These are phyloP conservation scores for Sorex fumeus DNA, from an alignment of 2,113 vertebrate genomes.

Conservation along the genomic window DNA sequence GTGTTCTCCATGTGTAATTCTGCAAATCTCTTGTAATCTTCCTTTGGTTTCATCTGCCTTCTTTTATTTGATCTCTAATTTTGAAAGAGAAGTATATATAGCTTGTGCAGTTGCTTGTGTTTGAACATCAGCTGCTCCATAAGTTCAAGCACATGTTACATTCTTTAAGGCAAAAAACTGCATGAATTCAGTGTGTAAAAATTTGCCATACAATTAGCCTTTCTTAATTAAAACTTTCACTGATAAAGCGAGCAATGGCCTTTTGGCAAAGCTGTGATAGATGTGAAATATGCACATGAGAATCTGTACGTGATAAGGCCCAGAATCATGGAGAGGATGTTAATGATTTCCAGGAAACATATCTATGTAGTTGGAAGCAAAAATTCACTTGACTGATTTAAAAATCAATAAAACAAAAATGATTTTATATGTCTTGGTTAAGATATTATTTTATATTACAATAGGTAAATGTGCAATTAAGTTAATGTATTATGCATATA, in stretches of 20 bases:
- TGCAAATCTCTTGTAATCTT: background rate
- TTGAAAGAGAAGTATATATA: slow-evolving; percentile 14
- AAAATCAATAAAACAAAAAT: no score
- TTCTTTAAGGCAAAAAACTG: slow-evolving; percentile 16
- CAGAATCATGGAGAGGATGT: background rate
- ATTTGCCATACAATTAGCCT: background rate
- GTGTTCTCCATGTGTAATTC: background rate
- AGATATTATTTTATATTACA: no score
- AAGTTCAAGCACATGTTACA: slow-evolving; percentile 9
- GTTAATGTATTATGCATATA: no score
- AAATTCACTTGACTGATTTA: no score
- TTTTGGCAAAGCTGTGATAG: background rate
- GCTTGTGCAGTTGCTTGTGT: slow-evolving; percentile 42
- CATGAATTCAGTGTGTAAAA: background rate
- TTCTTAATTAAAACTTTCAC: background rate
- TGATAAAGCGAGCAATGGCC: background rate
- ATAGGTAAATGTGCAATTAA: no score
- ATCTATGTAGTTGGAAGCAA: no score
- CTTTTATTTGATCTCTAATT: background rate
- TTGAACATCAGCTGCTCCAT: slow-evolving; percentile 20
- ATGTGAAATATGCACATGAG: background rate
- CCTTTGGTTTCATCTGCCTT: background rate
- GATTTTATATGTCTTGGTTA: no score
- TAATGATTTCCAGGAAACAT: background rate
- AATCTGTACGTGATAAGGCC: background rate